A percentile compares a stretch with the other conserved stretches of the same genome.
These are phyloP conservation scores for Sialia sialis DNA, from an alignment of 2,113 vertebrate genomes.

Conservation along the genomic window DNA sequence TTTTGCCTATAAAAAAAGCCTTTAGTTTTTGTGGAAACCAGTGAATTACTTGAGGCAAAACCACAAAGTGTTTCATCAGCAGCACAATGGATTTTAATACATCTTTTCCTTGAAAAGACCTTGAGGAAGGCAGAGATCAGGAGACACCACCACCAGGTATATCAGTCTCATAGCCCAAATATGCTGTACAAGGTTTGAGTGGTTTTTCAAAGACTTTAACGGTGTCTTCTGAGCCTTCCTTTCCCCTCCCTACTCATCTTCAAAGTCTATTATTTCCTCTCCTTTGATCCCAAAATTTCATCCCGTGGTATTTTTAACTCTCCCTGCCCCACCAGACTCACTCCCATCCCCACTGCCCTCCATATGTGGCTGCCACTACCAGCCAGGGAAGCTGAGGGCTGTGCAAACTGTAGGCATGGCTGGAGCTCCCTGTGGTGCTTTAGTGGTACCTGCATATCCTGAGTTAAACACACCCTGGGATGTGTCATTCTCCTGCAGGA, in stretches of 20 bases:
- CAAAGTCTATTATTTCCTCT: constrained; percentile 56
- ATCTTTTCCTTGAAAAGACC: not conserved
- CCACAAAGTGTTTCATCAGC: constrained; percentile 52
- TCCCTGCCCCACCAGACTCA: not conserved
- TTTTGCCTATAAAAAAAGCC: constrained; percentile 46
- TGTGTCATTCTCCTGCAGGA: not conserved
- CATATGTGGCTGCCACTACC: not conserved
- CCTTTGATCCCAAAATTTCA: constrained; percentile 48
- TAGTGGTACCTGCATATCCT: not conserved
- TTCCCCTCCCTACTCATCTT: constrained; percentile 16
- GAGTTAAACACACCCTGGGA: accelerated
- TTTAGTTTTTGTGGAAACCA: constrained; percentile 41
- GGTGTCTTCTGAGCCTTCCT: not conserved
- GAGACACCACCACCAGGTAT: not conserved
- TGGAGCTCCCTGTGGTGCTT: not conserved
- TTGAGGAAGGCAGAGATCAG: not conserved
- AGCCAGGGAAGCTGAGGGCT: not conserved
- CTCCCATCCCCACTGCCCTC: not conserved
- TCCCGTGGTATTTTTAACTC: constrained; percentile 36
- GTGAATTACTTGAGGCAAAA: constrained; percentile 50
- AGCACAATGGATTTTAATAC: constrained; percentile 15
- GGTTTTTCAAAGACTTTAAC: constrained; percentile 30
- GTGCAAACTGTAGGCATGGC: not conserved
- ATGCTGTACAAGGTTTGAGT: not conserved
- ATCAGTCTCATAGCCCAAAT: not conserved